Base-by-base conservation (phyloP, 2,888 invertebrate genomes). In the Germaria angustata region DNA sequence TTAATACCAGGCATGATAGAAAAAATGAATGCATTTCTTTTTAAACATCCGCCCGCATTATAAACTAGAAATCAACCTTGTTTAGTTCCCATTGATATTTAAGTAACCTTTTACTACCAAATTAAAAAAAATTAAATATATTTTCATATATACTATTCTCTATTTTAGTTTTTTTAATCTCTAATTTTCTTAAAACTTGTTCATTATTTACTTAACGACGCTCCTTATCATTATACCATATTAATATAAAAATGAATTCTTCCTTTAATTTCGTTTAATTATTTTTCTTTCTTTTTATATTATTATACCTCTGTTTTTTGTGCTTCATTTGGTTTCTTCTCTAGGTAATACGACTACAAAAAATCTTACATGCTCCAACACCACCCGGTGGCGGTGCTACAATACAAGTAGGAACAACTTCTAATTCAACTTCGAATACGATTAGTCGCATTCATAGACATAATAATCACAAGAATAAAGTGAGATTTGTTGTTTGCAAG, bases 261-360 rank as follows among this genome's bases (percentile, higher is more conserved):
- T 39, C 20, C 41, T 41, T 59, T 28, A 24, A 17, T 32, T 8
- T 28, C 9, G 15, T 59, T 34, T 76, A 41, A 28, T 41, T 57
- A 59, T 61, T 32, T 57, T 61, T 53, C 65, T 55, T 68, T 69
- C 65, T n/a, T 66, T 55, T 77, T 72, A 46, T 46, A 39, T 72
- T 75, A 32, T 71, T 82, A n/a, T 69, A 46, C n/a, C 39, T 76
- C 51, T 39, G 73, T 83, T 78, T 80, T n/a, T 78, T 83, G 63
- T 81, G 82, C 80, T 79, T 68, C 28, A 41, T 84, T 84, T 76
- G 82, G 84, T 75, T 84, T 84, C 85, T 84, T 84, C 85, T 87
- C 86, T 90, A 95, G 95, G 95, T 95, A 92, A 93, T 95, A 93
- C 95, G 95, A 92, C 93, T 95, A 91, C 94, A 95, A 92, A 94